Evolutionary conservation across 2,113 vertebrate species (phyloP).

Genomic region (Lichenostomus cassidix): DNA sequence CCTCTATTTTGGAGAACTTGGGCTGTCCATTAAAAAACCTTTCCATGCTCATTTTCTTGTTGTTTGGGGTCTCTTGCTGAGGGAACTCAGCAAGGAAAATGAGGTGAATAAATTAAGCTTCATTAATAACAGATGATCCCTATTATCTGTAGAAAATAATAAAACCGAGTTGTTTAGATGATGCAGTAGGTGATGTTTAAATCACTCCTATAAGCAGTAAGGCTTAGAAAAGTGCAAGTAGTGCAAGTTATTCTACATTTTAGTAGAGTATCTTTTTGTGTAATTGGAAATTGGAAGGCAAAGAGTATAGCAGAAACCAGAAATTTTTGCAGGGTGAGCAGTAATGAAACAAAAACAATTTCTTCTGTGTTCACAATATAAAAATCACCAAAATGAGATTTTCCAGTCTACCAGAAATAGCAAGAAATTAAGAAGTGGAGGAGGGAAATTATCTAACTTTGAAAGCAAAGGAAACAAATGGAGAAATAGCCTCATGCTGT

Average conservation of each 20-base stretch:
- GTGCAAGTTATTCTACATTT: neutral
- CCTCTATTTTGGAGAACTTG: neutral
- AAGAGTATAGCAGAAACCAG: neutral
- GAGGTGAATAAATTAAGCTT: neutral
- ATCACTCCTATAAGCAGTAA: neutral
- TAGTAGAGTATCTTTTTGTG: neutral
- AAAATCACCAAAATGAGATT: neutral
- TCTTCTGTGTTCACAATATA: neutral
- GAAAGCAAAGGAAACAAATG: neutral
- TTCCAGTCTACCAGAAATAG: neutral
- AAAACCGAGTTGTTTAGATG: neutral
- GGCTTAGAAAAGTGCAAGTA: neutral
- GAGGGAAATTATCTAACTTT: neutral
- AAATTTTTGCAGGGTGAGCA: neutral
- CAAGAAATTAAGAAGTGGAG: neutral
- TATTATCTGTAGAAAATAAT: neutral
- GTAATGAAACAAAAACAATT: neutral
- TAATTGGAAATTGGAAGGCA: slow-evolving; percentile 1
- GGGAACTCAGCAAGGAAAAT: neutral
- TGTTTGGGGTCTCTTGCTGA: neutral
- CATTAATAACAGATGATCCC: neutral
- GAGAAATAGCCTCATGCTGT: slow-evolving; percentile 48
- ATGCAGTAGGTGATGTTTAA: neutral
- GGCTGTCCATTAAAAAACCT: neutral
- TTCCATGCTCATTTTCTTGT: neutral